Base-by-base conservation (phyloP, 2,888 invertebrate genomes). In the Perizoma affinitatum region DNA sequence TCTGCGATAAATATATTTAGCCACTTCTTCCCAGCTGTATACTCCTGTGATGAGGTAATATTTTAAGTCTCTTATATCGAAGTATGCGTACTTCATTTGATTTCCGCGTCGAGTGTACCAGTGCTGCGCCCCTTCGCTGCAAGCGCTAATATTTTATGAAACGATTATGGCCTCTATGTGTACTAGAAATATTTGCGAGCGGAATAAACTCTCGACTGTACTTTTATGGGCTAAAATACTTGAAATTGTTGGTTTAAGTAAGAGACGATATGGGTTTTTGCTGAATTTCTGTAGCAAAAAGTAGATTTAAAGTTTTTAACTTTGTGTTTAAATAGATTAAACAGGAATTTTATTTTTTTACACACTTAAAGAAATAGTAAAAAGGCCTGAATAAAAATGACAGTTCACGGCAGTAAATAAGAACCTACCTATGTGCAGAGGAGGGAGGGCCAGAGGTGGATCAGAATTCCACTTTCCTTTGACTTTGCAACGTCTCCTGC, bases 101-200 rank as follows among this genome's bases (percentile, higher is more conserved):
- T 52, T 58, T 34, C 6, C 22, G 46, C 5, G 54, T 33, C 54
- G 58, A 62, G 40, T 46, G 58, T 58, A 43, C 62, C 49, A 46
- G 43, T 45, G 55, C 22, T 42, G 43, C 48, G 22, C 46, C n/a
- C 48, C 41, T 22, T 48, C n/a, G 50, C 56, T 58, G 62, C 55
- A 57, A 58, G 61, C 48, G 48, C 58, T 63, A 70, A 68, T 70
- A 70, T 68, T 70, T 70, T 68, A 70, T 68, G 68, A 61, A 62
- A 65, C 70, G 65, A 67, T 68, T 70, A 70, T 66, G 53, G 67
- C 58, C 45, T 60, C 38, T 54, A 51, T 54, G 56, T 61, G 68
- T 62, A 56, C 59, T 58, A 58, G 63, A 51, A 63, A 61, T 66
- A 63, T 63, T 68, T 65, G 65, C 58, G 65, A 58, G 43, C 60